Base-by-base conservation (phyloP, 2,888 invertebrate species). In the Dasysyrphus tricinctus region DNA sequence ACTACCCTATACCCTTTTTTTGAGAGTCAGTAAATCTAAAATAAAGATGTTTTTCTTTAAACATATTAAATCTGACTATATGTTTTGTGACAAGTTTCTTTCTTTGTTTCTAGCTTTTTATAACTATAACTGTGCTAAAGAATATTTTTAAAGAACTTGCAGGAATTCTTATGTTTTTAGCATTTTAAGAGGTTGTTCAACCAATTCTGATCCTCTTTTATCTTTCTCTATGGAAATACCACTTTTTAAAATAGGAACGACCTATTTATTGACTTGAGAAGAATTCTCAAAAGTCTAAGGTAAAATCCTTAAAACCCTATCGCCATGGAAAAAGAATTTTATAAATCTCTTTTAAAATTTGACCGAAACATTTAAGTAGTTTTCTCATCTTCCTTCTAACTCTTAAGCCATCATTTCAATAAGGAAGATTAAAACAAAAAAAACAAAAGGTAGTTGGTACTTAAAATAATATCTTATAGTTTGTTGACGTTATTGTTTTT, bases 401-500 rank as follows among this genome's bases (percentile, higher is more conserved):
- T 14, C 8, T n/a, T 8, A 32, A 32, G 5, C 8, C 14, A 29
- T 54, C 29, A n/a, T 54, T 54, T 54, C 4, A 8, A 54, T 32
- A 8, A 54, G 29, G 7, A 29, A 54, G 2, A 24, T 29, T 6
- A 14, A 29, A 29, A n/a, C n/a, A n/a, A 29, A 54, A 54, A 3
- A 29, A 11, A 24, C 49, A 19, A 49, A 24, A 54, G 54, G 4
- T 29, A 32, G n/a, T n/a, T n/a, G n/a, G n/a, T 54, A 7, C 29
- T 54, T 32, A 3, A 54, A 54, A 29, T 54, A 49, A 4, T 11
- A 57, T 37, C 16, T 11, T 8, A 24, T 24, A 57, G n/a, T 57
- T 34, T 57, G 34, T 24, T 61, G 61, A 42, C 14, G 19, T 61
- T 61, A 61, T 61, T 61, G 24, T 42, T 61, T 61, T 19, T 42